Conservation (phyloP, 1,140 invertebrate genomes). For the Micrasema longulum region DNA sequence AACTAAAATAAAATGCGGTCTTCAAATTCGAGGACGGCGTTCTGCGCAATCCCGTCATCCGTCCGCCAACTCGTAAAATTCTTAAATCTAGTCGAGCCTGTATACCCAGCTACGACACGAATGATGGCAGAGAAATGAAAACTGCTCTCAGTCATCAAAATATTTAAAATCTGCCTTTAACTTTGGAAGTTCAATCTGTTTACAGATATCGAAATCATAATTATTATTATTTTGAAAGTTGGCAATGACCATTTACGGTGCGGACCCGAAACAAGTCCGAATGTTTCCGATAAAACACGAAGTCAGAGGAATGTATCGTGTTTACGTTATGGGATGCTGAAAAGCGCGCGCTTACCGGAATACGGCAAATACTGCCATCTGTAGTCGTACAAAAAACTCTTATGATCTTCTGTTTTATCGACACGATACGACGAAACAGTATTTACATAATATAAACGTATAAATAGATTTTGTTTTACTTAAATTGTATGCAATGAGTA, state of each 20-base stretch:
- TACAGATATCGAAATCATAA: not conserved
- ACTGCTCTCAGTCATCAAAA: too few species aligned
- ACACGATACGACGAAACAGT: too few species aligned
- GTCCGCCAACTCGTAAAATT: slow-evolving; percentile 12
- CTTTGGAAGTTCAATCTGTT: not conserved
- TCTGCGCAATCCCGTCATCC: slow-evolving; percentile 22
- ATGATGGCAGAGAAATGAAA: too few species aligned
- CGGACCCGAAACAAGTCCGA: slow-evolving; percentile 22
- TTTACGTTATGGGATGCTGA: not conserved
- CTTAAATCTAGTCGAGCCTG: not conserved
- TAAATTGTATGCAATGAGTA: too few species aligned
- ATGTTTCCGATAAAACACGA: slow-evolving; percentile 32
- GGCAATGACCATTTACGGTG: slow-evolving; percentile 41
- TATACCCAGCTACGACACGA: not conserved
- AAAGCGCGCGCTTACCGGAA: not conserved
- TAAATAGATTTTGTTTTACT: too few species aligned
- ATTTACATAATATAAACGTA: too few species aligned
- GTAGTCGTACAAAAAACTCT: too few species aligned
- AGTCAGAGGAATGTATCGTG: slow-evolving; percentile 14
- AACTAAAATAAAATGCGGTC: slow-evolving; percentile 21
- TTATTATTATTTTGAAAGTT: slow-evolving; percentile 27
- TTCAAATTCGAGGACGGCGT: slow-evolving; percentile 13
- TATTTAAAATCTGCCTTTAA: too few species aligned
- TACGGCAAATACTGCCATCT: slow-evolving; percentile 16
- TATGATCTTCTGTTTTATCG: slow-evolving; percentile 7